These are phyloP conservation scores for Aphidoletes aphidimyza DNA, from an alignment of 2,888 invertebrate species.

Conservation along the genomic window DNA sequence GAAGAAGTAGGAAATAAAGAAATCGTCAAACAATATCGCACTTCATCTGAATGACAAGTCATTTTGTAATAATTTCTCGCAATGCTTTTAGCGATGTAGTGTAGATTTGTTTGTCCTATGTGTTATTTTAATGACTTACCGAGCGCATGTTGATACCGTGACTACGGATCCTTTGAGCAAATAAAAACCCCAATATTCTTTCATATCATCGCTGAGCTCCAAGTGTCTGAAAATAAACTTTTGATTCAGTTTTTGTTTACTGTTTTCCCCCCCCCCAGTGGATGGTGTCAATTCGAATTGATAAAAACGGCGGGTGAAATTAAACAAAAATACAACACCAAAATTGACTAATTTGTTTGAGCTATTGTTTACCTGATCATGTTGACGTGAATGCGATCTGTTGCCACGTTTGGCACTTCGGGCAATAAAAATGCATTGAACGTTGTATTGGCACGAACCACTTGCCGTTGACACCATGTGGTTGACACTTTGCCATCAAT, in stretches of 20 bases:
- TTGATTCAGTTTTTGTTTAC: background rate
- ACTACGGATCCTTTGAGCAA: constrained; percentile 78
- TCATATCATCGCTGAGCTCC: constrained; percentile 80
- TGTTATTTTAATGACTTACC: constrained; percentile 67
- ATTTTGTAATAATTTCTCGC: background rate
- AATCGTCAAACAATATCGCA: background rate
- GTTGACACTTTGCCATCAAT: constrained; percentile 80
- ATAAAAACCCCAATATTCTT: constrained; percentile 87
- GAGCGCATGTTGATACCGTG: constrained; percentile 79
- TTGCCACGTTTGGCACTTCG: constrained; percentile 71
- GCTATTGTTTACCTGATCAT: constrained; percentile 68
- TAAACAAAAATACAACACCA: no score
- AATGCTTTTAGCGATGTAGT: background rate
- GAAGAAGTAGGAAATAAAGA: background rate
- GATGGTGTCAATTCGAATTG: no score
- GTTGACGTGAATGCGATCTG: constrained; percentile 71
- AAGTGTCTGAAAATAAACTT: constrained; percentile 67
- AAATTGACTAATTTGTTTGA: no score
- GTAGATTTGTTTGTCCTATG: no score
- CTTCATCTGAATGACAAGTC: background rate
- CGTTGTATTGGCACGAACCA: constrained; percentile 76
- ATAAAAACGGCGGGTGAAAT: no score
- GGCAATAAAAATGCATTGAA: constrained; percentile 80
- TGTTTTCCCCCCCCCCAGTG: background rate
- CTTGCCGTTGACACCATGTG: constrained; percentile 83